Evolutionary conservation across 2,888 invertebrate species (phyloP).

Genomic region (Pseudanteris insignis): DNA sequence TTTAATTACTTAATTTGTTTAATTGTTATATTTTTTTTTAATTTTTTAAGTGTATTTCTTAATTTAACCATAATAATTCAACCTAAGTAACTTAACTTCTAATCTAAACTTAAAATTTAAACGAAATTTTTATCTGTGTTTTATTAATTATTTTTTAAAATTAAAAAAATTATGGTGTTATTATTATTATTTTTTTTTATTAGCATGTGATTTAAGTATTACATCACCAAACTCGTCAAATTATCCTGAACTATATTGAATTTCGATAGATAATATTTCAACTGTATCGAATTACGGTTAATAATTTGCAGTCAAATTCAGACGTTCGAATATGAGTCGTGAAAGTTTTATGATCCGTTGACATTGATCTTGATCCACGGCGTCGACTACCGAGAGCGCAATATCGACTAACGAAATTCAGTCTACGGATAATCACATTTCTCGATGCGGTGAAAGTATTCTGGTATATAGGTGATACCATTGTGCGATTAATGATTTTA

Average conservation of each 20-base stretch:
- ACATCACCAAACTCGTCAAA: too few species aligned
- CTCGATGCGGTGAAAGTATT: constrained; percentile 54
- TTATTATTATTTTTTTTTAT: too few species aligned
- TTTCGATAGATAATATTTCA: neutral
- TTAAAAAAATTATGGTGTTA: neutral
- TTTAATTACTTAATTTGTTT: too few species aligned
- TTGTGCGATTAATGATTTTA: constrained; percentile 52
- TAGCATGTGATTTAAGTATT: too few species aligned
- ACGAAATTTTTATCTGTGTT: too few species aligned
- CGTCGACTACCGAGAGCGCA: constrained; percentile 23
- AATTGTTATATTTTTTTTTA: too few species aligned
- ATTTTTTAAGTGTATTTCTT: too few species aligned
- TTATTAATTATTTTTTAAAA: neutral
- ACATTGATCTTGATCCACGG: constrained; percentile 39
- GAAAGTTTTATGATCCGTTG: constrained; percentile 38
- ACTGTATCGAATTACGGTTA: neutral
- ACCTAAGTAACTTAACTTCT: too few species aligned
- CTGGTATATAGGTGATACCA: constrained; percentile 47
- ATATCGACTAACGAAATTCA: constrained; percentile 27
- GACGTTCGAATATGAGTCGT: constrained; percentile 19
- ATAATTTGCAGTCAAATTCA: constrained; percentile 4
- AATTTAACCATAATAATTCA: too few species aligned
- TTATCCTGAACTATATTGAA: too few species aligned
- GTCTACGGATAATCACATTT: constrained; percentile 19
- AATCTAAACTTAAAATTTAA: too few species aligned